Evolutionary conservation across 2,888 invertebrate genomes (phyloP), one percentile per base, ranked within the genome.

Genomic region (Plagodis pulveraria): DNA sequence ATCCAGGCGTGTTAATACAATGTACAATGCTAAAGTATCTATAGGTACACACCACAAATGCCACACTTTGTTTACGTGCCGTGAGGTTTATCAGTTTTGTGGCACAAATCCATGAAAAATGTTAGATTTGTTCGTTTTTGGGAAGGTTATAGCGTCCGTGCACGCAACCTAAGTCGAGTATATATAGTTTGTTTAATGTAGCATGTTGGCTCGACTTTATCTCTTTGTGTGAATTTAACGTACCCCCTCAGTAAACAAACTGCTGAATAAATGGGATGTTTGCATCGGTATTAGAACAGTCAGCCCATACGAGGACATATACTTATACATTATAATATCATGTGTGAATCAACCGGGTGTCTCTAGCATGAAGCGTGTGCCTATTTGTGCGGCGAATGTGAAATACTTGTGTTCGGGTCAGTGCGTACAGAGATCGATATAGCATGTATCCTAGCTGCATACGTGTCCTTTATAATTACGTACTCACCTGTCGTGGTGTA

Each of bases 401-500:
- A 55, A 53, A 52, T 49, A 45, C 48, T 51, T 33, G 54, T 22
- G 48, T 60, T 62, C 56, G 58, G 60, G 63, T 58, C 58, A 63
- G 48, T 63, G 50, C 56, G 42, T 33, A 42, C 8, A 12, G 51
- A 60, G 60, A 62, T 65, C 57, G 56, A 67, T 63, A 67, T 63
- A 63, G 38, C 54, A 59, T 48, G 56, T 52, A 62, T 52, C 57
- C 57, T 49, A 62, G 50, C 47, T 45, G 47, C 53, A 44, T 56
- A 40, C 22, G 45, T 56, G 44, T 42, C 22, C 9, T 63, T 46
- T 55, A 59, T 62, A 66, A 62, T 63, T 42, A 61, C 62, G 49
- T 65, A 72, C 79, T 73, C 66, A 89, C 92, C 89, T 88, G 66
- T 84, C 83, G 53, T 72, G 81, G 59, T 81, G 84, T 43, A 50